Conservation (phyloP, 1,140 invertebrate genomes). For the Cherax destructor region DNA sequence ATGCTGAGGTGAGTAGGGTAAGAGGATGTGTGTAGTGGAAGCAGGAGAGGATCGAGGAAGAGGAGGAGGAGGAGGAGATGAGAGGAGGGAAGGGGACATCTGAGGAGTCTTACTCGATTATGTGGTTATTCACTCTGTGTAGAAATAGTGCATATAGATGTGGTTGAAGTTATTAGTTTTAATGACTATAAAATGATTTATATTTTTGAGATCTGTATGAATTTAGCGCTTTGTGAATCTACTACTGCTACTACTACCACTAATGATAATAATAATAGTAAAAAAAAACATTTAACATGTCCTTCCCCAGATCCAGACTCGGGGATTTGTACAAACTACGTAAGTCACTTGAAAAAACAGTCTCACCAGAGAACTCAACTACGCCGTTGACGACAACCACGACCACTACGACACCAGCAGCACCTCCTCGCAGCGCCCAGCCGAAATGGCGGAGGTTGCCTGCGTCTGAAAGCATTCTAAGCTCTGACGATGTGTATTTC, state of each 20-base stretch:
- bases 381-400: neutral
- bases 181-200: too few relatives aligned
- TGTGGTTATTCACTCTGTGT: too few relatives aligned
- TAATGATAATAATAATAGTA: conserved; percentile 27
- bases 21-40: too few relatives aligned
- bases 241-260: neutral
- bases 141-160: too few relatives aligned
- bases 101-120: too few relatives aligned
- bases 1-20: too few relatives aligned
- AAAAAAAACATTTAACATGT: neutral
- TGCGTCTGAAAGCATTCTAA: neutral
- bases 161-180: too few relatives aligned
- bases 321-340: conserved; percentile 31
- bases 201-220: too few relatives aligned
- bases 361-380: neutral
- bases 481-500: neutral
- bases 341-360: neutral
- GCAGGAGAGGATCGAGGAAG: too few relatives aligned
- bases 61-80: too few relatives aligned
- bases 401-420: neutral
- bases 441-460: neutral
- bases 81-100: too few relatives aligned
- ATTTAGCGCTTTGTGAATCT: too few relatives aligned
- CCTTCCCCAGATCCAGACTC: conserved; percentile 16
- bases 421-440: neutral